Evolutionary conservation across 2,113 vertebrate species (phyloP), one percentile per base, ranked within the genome.

Genomic region (Lophochroa leadbeateri): DNA sequence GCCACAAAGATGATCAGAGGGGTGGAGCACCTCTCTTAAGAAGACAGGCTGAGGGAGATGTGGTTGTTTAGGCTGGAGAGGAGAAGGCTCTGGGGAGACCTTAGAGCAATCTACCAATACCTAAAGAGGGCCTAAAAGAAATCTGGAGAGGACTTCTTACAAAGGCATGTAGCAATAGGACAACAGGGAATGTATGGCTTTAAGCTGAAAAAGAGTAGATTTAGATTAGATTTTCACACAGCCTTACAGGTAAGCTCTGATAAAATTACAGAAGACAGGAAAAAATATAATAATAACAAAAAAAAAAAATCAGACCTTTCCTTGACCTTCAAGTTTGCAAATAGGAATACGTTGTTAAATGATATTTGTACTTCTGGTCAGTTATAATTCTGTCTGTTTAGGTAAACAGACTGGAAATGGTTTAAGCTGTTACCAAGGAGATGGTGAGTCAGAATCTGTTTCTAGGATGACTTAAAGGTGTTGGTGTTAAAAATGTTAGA

Each of bases 341-440:
- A 75, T 86, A 86, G 6, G 31, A 81, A 67, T 49, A 88, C 47
- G 57, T 46, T 81, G 7, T 52, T 94, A 58, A 58, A 86, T 90
- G 77, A 33, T 5, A 16, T 58, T 28, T 46, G 25, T 68, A 61
- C 21, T 81, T 70, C 21, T 61, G 50, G 65, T 86, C 61, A 65
- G 21, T 46, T 68, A 47, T n/a, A 65, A 15, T 61, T 92, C 13
- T 46, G 19, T 46, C 19, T 50, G 49, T 50, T 50, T 72, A 70
- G 21, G 33, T n/a, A 82, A 83, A 87, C 1, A 44, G 28, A 46
- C 0, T 85, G 70, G 37, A 84, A 96, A 85, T 49, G 10, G 5
- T 91, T 95, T 63, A 87, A 78, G 24, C 21, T 84, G 84, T 91
- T 89, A 52, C 44, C 41, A 89, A 64, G 93, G 69, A 79, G 61